A percentile compares a stretch with the other conserved stretches of the same genome.
Conservation (phyloP, 2,888 invertebrate genomes). For the Latrodectus elegans region DNA sequence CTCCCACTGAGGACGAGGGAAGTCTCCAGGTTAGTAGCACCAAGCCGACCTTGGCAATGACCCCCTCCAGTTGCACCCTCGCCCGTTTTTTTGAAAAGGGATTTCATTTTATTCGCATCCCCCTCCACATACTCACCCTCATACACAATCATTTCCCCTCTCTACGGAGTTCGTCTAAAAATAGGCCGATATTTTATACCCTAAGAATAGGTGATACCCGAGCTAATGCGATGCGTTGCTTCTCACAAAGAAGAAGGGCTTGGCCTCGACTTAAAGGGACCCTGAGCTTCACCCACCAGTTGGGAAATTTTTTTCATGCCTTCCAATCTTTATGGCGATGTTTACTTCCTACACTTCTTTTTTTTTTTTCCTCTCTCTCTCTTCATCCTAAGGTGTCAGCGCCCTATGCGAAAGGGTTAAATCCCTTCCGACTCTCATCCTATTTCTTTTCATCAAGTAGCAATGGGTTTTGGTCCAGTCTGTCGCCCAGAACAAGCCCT, state of each 20-base stretch:
- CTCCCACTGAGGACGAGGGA: constrained; percentile 5
- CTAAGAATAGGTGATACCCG: constrained; percentile 62
- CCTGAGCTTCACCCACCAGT: constrained; percentile 15
- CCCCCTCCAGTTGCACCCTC: constrained; percentile 41
- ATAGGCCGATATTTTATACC: constrained; percentile 67
- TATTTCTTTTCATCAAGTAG: constrained; percentile 31
- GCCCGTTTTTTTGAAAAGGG: constrained; percentile 6
- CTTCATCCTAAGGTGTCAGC: constrained; percentile 42
- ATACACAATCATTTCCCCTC: constrained; percentile 10
- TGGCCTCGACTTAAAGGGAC: constrained; percentile 42
- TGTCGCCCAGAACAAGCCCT: constrained; percentile 46
- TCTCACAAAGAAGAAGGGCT: constrained; percentile 34
- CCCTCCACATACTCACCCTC: constrained; percentile 21
- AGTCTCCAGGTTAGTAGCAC: constrained; percentile 67
- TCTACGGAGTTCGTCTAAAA: constrained; percentile 42
- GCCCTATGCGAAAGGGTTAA: constrained; percentile 54
- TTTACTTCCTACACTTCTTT: constrained; percentile 64
- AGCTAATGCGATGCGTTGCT: constrained; percentile 56
- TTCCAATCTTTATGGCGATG: constrained; percentile 46
- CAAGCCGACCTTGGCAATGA: constrained; percentile 66
- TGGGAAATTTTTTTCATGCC: too few species aligned
- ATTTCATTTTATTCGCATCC: constrained; percentile 24
- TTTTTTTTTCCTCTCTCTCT: neutral
- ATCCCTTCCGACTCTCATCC: constrained; percentile 23
- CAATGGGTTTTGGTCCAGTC: constrained; percentile 50